phyloP scores from a whole-genome alignment of 2,113 vertebrate species.

The Macrotis lagotis region DNA sequence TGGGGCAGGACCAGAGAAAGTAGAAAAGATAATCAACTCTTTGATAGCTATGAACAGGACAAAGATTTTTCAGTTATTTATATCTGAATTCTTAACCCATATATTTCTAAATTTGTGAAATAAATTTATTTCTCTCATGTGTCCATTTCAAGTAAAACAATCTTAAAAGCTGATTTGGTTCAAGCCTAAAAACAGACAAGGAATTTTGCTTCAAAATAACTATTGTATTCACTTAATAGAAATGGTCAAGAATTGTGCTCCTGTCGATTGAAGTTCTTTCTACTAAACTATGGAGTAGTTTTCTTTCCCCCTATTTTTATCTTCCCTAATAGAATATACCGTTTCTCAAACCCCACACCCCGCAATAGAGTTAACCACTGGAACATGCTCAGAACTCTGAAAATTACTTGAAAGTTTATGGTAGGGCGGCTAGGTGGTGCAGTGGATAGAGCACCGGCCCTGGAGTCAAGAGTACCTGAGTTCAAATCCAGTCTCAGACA shows the following conservation, averaged over 20 bases:
- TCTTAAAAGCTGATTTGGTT: slow-evolving; percentile 47
- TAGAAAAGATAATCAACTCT: too few relatives aligned
- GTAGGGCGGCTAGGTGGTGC: too few relatives aligned
- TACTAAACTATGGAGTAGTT: slow-evolving; percentile 29
- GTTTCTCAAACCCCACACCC: too few relatives aligned
- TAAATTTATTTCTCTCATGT: not conserved
- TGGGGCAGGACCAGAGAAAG: too few relatives aligned
- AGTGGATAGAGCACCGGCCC: too few relatives aligned
- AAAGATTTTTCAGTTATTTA: not conserved
- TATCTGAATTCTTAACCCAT: not conserved
- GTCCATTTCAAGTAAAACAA: slow-evolving; percentile 24
- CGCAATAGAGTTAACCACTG: not conserved
- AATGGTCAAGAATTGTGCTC: slow-evolving; percentile 3
- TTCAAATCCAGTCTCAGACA: too few relatives aligned
- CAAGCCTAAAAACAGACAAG: slow-evolving; percentile 31
- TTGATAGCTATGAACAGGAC: too few relatives aligned
- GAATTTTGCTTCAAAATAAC: slow-evolving; percentile 46
- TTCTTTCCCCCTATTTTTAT: slow-evolving; percentile 19
- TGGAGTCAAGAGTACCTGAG: too few relatives aligned
- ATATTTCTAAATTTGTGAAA: slow-evolving; percentile 39
- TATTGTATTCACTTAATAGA: slow-evolving; percentile 7
- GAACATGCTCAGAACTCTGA: not conserved
- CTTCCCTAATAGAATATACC: slow-evolving; percentile 3
- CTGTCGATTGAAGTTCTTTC: slow-evolving; percentile 15
- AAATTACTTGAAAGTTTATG: not conserved